Evolutionary conservation across 1,140 invertebrate genomes (phyloP), one percentile per base, ranked within the genome.

Genomic region (Drosophila parabipectinata): DNA sequence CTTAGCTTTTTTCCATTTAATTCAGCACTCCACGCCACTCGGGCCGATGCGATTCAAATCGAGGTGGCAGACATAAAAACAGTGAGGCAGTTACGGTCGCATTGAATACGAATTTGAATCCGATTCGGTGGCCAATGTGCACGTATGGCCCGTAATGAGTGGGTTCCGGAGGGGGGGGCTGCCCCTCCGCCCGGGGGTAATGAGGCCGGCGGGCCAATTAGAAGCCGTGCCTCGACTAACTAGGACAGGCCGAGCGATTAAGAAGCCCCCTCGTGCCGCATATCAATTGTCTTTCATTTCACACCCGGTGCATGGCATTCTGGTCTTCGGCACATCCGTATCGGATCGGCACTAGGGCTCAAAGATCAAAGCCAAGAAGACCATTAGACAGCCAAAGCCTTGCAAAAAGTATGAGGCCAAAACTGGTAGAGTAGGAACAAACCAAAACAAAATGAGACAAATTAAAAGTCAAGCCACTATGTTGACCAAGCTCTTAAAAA

Each of bases 191-290:
- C 14, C 6, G 14, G 41, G 44, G 47, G 61, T 39, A 72, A 67
- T 67, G 62, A 72, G 68, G 68, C 54, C 68, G 63, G 55, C 48
- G 21, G 68, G 72, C 24, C 60, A 75, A 75, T 75, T 75, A 75
- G 59, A 58, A 48, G 56, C 55, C 67, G 60, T 71, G 60, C 67
- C 15, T 15, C n/a, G 39, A n/a, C 3, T 15, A 26, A 55, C 60
- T 37, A 21, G 52, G 60, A n/a, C 60, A 62, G 37, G 1, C 32
- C 9, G 2, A 37, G 10, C 34, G 12, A 37, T 12, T 37, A 37
- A n/a, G 12, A 3, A 37, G 12, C 34, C 10, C 3, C 34, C 34
- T 18, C 34, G 9, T 4, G 34, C 3, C 34, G 34, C 34, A 37
- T 37, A 37, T 37, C 47, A 50, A 28, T 57, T 15, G 26, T 8